Conservation (phyloP, 2,797 vertebrate species). For the Margarornis squamiger region DNA sequence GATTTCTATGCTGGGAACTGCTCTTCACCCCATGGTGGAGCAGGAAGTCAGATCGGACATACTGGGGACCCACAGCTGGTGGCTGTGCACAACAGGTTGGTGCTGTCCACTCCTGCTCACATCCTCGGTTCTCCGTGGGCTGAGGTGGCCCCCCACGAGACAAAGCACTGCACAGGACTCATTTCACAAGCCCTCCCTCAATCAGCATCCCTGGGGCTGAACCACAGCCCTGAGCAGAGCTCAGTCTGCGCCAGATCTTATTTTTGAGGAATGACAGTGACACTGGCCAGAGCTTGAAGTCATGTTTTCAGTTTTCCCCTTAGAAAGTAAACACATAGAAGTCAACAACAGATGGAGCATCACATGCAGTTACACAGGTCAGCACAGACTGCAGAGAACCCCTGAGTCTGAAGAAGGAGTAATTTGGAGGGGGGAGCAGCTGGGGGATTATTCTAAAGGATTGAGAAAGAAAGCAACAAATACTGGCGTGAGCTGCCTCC, state of each 20-base stretch:
- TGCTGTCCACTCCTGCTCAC: neutral
- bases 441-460: constrained; percentile 1
- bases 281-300: constrained; percentile 29
- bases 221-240: neutral
- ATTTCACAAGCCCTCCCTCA: neutral
- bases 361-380: constrained; percentile 30
- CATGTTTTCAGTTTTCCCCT: neutral
- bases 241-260: neutral
- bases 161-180: neutral
- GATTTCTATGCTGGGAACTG: neutral
- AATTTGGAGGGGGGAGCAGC: neutral
- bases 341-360: constrained; percentile 64
- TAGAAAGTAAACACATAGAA: constrained; percentile 41
- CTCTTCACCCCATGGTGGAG: neutral
- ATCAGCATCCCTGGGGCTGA: neutral
- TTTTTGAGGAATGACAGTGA: constrained; percentile 28
- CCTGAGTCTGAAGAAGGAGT: neutral
- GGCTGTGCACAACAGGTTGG: neutral
- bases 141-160: neutral
- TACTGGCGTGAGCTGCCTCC: neutral
- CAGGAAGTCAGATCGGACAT: rapidly evolving
- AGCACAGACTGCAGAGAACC: constrained; percentile 15
- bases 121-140: neutral
- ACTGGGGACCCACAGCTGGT: neutral
- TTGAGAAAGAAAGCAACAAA: neutral